These are phyloP conservation scores for Leptobrachium ailaonicum DNA, from an alignment of 2,113 vertebrate genomes.

Conservation along the genomic window DNA sequence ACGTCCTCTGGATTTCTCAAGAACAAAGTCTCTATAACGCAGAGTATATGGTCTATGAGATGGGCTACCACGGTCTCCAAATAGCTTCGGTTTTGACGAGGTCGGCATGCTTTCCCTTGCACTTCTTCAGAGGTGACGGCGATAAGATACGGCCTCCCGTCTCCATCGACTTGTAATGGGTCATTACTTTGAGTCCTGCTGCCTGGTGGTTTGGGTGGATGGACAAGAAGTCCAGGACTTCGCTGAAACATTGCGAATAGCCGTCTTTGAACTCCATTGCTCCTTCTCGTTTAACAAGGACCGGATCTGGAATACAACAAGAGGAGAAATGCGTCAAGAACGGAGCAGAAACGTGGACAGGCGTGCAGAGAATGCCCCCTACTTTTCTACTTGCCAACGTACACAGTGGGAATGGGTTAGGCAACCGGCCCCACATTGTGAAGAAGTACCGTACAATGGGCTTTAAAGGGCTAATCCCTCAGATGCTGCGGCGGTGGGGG, in stretches of 20 bases:
- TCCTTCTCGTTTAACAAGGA: conserved; percentile 46
- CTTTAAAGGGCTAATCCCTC: too few species aligned
- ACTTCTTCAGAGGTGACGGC: background rate
- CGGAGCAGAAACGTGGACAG: too few species aligned
- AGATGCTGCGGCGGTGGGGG: too few species aligned
- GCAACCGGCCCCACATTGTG: too few species aligned
- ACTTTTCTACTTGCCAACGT: too few species aligned
- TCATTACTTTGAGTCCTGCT: conserved; percentile 60
- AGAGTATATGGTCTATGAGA: background rate
- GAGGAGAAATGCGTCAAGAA: background rate
- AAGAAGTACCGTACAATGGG: too few species aligned
- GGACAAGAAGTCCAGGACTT: conserved; percentile 66
- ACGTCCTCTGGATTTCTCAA: conserved; percentile 55
- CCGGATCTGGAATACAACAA: conserved; percentile 47
- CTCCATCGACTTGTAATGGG: conserved; percentile 59
- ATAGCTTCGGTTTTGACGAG: conserved; percentile 33
- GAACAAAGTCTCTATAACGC: background rate
- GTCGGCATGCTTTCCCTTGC: conserved; percentile 42
- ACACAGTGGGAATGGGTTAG: too few species aligned
- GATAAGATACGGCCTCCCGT: conserved; percentile 25
- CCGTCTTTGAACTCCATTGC: conserved; percentile 64
- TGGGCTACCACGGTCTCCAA: conserved; percentile 68
- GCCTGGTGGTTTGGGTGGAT: conserved; percentile 58
- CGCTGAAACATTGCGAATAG: conserved; percentile 64
- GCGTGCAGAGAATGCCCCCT: too few species aligned